Base-by-base conservation (phyloP, 2,113 vertebrate genomes). In the Vidua chalybeata region DNA sequence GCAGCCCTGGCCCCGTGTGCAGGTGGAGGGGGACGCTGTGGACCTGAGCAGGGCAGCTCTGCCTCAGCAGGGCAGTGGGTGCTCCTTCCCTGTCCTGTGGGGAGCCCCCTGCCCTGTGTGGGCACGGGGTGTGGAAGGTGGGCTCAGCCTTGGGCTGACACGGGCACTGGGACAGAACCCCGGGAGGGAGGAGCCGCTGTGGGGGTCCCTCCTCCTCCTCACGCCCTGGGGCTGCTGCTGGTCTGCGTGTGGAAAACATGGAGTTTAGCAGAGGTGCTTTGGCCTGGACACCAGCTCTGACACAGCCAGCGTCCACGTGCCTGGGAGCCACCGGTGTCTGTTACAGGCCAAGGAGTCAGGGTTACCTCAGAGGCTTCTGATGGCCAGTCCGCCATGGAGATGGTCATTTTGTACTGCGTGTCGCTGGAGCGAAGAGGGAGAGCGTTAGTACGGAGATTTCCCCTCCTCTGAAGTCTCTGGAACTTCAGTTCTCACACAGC, bases 381-480 rank as follows among this genome's bases (percentile, higher is more conserved):
- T 0, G 98, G 98, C 98, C 98, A 98, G 75, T 98, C 98, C 0
- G 98, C 98, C 98, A 98, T 98, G 84, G 98, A 98, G 78, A 98
- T 98, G 94, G 98, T 98, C 98, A 98, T 98, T 90, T 98, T 98
- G 54, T 98, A 98, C 86, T 98, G 98, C 0, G 98, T 98, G 92
- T 98, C 98, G 24, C 98, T 98, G 95, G 5, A 55, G 91, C 23
- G 26, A 52, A 93, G 74, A 96, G 61, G 75, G 62, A 71, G 13
- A 79, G 54, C 9, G 1, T 77, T 28, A 87, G 33, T 0, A 21
- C 7, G 11, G 16, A 21, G 18, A 14, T 1, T 5, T 10, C 11
- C n/a, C 3, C 13, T 30, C 28, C 33, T 13, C 73, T 30, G 4
- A 28, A 62, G 24, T 21, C 84, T 13, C n/a, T 33, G 73, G 37